These are phyloP conservation scores for Bedellia somnulentella DNA, from an alignment of 2,888 invertebrate species.

Conservation along the genomic window DNA sequence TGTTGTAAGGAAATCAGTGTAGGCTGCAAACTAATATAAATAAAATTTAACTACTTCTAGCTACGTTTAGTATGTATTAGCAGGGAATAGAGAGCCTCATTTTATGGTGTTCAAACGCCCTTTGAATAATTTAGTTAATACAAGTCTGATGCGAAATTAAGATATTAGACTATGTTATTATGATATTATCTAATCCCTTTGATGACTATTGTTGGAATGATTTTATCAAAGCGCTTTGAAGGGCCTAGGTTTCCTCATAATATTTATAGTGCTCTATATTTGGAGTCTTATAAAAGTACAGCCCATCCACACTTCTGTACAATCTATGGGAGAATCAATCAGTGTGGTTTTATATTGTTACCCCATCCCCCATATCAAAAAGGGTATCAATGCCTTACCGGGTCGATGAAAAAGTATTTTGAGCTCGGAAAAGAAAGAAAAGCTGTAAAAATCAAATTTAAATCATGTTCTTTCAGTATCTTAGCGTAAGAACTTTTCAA, in stretches of 20 bases:
- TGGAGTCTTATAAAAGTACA: background rate
- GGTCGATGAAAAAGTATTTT: no score
- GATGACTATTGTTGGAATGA: background rate
- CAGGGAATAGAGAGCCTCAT: slow-evolving; percentile 17
- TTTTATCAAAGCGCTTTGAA: no score
- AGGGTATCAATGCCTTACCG: no score
- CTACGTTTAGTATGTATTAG: slow-evolving; percentile 19
- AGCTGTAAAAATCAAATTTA: no score
- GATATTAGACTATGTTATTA: slow-evolving; percentile 12
- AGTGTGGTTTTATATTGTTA: no score
- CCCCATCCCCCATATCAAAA: no score
- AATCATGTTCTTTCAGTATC: no score
- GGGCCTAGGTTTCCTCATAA: background rate
- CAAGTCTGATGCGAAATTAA: slow-evolving; percentile 7
- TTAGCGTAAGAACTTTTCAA: no score
- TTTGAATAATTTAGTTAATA: slow-evolving; percentile 9
- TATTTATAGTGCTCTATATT: background rate
- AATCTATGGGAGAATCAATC: no score
- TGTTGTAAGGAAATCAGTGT: slow-evolving; percentile 11
- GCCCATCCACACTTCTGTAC: no score
- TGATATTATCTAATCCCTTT: background rate
- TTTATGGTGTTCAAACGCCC: slow-evolving; percentile 16
- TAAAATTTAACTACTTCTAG: slow-evolving; percentile 19
- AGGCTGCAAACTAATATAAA: slow-evolving; percentile 18
- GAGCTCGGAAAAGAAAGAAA: no score